phyloP scores from a whole-genome alignment of 2,888 invertebrate genomes.

The Hyposoter didymator region DNA sequence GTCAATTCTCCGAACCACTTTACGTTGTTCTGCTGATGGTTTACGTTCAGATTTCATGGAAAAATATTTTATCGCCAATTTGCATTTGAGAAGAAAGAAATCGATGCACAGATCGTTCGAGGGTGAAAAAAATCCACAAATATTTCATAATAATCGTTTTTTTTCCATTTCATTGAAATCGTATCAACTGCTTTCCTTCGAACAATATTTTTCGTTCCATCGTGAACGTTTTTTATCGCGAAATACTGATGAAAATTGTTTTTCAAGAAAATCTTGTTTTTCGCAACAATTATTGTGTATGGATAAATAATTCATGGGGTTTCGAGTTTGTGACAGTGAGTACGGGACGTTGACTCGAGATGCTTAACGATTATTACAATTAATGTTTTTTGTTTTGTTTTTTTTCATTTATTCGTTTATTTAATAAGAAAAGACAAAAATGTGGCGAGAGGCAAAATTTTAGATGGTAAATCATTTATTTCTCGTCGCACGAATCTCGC shows the following conservation, averaged over 20 bases:
- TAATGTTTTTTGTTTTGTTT: too few relatives aligned
- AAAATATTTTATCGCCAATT: not conserved
- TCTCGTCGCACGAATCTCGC: constrained; percentile 11
- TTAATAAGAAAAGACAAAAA: not conserved
- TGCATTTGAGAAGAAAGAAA: not conserved
- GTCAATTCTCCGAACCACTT: not conserved
- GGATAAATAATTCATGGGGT: not conserved
- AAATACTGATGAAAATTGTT: not conserved
- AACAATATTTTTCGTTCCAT: not conserved
- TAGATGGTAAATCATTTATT: not conserved
- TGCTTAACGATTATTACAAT: too few relatives aligned
- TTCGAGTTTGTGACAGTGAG: not conserved
- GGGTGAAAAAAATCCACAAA: not conserved
- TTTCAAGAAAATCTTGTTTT: not conserved
- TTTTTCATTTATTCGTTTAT: not conserved
- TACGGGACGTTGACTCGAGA: too few relatives aligned
- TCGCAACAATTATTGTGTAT: not conserved
- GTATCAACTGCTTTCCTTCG: not conserved
- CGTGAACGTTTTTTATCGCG: not conserved
- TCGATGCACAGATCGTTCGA: not conserved
- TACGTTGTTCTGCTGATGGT: not conserved
- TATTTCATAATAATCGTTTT: not conserved
- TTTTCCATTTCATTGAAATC: not conserved
- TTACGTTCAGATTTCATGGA: not conserved
- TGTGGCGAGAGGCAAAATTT: not conserved